Conservation (phyloP, 2,888 invertebrate genomes). For the Hymenopus coronatus region DNA sequence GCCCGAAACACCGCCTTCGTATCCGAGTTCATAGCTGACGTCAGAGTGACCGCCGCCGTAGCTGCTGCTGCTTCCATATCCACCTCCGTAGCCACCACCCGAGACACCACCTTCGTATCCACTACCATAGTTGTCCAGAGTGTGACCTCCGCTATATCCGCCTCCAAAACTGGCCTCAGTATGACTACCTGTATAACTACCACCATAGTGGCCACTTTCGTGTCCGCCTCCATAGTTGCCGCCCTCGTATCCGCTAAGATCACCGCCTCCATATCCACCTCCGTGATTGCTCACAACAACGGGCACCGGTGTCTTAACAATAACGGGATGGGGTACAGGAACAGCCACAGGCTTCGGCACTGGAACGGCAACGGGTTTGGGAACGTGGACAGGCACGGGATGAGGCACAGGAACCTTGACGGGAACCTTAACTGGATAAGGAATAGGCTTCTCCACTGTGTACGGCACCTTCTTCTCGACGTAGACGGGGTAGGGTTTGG, state of each 20-base stretch:
- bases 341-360: conserved; percentile 20
- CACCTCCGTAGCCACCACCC: too few species aligned
- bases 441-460: conserved; percentile 31
- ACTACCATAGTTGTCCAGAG: too few species aligned
- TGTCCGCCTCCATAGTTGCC: too few species aligned
- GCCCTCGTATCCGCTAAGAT: neutral
- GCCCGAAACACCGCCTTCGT: neutral
- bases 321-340: neutral
- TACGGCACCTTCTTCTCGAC: conserved; percentile 39
- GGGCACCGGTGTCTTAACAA: neutral
- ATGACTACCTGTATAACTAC: too few species aligned
- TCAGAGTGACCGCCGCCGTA: conserved; percentile 39
- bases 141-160: too few species aligned
- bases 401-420: conserved; percentile 37
- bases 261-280: neutral
- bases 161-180: too few species aligned
- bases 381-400: conserved; percentile 36
- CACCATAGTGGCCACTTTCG: too few species aligned
- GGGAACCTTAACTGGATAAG: conserved; percentile 33
- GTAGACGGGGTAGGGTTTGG: conserved; percentile 40
- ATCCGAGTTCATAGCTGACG: conserved; percentile 26
- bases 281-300: neutral
- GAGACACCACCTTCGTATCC: too few species aligned
- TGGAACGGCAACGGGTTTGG: conserved; percentile 43
- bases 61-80: neutral